Evolutionary conservation across 2,797 vertebrate species (phyloP).

Genomic region (Diplodus puntazzo): DNA sequence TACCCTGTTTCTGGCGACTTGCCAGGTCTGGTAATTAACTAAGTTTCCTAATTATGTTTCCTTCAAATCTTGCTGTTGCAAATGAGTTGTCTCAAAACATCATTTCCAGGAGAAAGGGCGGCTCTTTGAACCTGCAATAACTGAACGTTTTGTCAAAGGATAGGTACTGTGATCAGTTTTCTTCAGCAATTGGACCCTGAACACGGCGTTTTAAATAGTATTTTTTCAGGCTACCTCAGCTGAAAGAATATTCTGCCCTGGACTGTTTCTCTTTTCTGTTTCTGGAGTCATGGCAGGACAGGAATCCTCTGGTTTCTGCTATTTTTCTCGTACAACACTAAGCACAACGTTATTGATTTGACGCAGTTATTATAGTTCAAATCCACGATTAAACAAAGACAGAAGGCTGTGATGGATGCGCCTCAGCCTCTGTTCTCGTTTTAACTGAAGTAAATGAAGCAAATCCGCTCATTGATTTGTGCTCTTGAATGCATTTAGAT

Average conservation of each 20-base stretch:
- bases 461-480: neutral
- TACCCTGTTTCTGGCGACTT: too few species aligned
- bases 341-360: conserved; percentile 3
- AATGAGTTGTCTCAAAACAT: too few species aligned
- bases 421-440: neutral
- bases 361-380: conserved; percentile 9
- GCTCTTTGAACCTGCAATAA: neutral
- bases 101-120: too few species aligned
- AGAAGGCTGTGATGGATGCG: neutral
- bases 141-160: neutral
- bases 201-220: neutral
- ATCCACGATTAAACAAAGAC: conserved; percentile 13
- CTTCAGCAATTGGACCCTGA: neutral
- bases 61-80: too few species aligned
- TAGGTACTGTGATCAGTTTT: neutral
- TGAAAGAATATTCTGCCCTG: too few species aligned
- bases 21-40: too few species aligned
- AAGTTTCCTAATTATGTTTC: too few species aligned
- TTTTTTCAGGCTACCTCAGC: neutral
- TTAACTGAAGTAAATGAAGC: neutral
- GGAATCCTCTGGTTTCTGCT: neutral
- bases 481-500: neutral
- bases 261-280: neutral
- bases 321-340: neutral
- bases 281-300: neutral